Base-by-base conservation (phyloP, 2,888 invertebrate species). In the Dorcus parallelipipedus region DNA sequence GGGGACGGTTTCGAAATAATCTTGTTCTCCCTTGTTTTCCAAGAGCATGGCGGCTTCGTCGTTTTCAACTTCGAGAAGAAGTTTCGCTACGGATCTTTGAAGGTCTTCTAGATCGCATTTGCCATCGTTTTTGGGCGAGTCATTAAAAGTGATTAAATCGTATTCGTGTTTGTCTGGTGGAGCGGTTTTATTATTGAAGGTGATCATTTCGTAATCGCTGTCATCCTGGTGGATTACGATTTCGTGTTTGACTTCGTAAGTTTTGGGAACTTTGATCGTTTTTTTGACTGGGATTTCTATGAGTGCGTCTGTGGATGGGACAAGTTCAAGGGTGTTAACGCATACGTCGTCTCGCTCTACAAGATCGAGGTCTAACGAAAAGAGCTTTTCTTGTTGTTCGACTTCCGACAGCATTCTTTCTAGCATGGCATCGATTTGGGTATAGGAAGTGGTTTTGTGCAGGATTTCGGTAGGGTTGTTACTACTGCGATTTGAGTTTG, bases 401-500 rank as follows among this genome's bases (percentile, higher is more conserved):
- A 78, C 77, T 69, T 79, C 78, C n/a, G 67, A 66, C 23, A 79
- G 65, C 76, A 79, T 79, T 54, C 73, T 72, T 52, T 79, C 78
- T 39, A 80, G 65, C 69, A 79, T 76, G 5, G 71, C 74, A 56
- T 79, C 78, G 41, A 80, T 76, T 67, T 79, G 73, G 48, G 73
- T 72, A 56, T 79, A 78, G 20, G 76, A 76, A n/a, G 68, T 67
- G 41, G 66, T 67, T 63, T 71, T 69, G 50, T 66, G 64, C 26
- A 60, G 38, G 52, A 52, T 38, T 43, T 60, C 43, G 17, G 52
- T 52, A 40, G 45, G 33, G 39, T 38, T 56, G 52, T 59, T 58
- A 54, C 49, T 72, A 69, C 70, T 68, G 26, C 26, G 26, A 71
- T 71, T 70, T 58, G 72, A 61, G 48, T 58, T 63, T 55, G 65